A percentile compares a stretch with the other conserved stretches of the same genome.
phyloP scores from a whole-genome alignment of 2,888 invertebrate genomes.

The Chesias legatella region DNA sequence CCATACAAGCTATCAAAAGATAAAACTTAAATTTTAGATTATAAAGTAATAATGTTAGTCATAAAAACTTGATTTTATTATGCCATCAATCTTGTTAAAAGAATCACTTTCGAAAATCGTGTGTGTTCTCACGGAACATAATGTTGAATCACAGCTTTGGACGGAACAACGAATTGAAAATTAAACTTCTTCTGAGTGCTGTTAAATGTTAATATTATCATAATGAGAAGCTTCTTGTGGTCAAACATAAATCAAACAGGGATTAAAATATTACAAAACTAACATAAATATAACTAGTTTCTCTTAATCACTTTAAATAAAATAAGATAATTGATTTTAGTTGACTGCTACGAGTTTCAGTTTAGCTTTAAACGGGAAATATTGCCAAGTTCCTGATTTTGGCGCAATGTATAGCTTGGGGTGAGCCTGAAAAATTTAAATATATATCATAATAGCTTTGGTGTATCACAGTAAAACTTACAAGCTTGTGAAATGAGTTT shows the following conservation, averaged over 20 bases:
- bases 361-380: too few species aligned
- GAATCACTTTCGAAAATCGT: constrained; percentile 46
- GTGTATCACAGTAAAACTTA: too few species aligned
- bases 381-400: too few species aligned
- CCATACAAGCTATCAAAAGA: constrained; percentile 69
- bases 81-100: constrained; percentile 73
- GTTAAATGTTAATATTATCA: constrained; percentile 8
- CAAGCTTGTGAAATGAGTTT: too few species aligned
- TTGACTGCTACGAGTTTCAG: too few species aligned
- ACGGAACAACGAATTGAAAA: constrained; percentile 16
- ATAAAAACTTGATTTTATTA: constrained; percentile 72
- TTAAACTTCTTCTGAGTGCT: constrained; percentile 6
- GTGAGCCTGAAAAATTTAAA: too few species aligned
- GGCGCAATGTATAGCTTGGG: too few species aligned
- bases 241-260: constrained; percentile 6
- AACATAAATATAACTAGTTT: not conserved
- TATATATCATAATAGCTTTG: too few species aligned
- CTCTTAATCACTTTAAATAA: too few species aligned
- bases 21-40: constrained; percentile 73
- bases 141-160: constrained; percentile 18
- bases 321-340: too few species aligned
- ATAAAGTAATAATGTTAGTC: constrained; percentile 68
- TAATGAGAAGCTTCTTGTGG: constrained; percentile 8
- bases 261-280: constrained; percentile 1
- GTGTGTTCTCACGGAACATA: constrained; percentile 51